phyloP scores from a whole-genome alignment of 1,140 invertebrate genomes.

The Leptestheria dahalacensis region DNA sequence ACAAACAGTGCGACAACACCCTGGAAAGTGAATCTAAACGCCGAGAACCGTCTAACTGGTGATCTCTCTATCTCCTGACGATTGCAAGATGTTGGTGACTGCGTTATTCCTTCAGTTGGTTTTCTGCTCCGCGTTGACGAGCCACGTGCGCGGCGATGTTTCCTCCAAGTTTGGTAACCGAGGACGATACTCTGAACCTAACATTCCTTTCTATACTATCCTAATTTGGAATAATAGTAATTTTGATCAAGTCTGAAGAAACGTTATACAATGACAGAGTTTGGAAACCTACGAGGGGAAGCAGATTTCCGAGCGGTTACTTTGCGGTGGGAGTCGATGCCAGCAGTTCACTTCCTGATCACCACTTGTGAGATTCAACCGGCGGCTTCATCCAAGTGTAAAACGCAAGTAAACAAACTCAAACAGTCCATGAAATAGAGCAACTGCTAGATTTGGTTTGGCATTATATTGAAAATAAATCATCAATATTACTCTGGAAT shows the following conservation, averaged over 20 bases:
- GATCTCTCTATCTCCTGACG: too few species aligned
- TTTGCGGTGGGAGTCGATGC: slow-evolving; percentile 44
- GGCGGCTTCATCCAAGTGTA: slow-evolving; percentile 54
- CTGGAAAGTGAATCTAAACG: too few species aligned
- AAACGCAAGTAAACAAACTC: slow-evolving; percentile 38
- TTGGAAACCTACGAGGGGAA: slow-evolving; percentile 44
- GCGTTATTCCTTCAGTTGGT: too few species aligned
- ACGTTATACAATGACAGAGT: background rate
- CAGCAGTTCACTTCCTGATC: slow-evolving; percentile 37
- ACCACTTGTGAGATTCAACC: slow-evolving; percentile 57
- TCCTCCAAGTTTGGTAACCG: too few species aligned
- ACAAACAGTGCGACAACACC: too few species aligned
- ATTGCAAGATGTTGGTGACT: too few species aligned
- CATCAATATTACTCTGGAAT: background rate
- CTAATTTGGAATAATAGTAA: background rate
- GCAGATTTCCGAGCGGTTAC: slow-evolving; percentile 52
- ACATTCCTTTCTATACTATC: background rate
- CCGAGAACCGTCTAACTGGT: too few species aligned
- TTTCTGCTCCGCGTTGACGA: too few species aligned
- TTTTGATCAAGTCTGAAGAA: background rate
- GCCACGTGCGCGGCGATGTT: too few species aligned
- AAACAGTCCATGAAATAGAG: slow-evolving; percentile 19
- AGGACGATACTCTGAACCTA: too few species aligned
- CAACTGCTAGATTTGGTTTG: too few species aligned
- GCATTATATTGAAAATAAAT: too few species aligned